Conservation (phyloP, 2,888 invertebrate genomes). For the Coronaproctus castanopsis region DNA sequence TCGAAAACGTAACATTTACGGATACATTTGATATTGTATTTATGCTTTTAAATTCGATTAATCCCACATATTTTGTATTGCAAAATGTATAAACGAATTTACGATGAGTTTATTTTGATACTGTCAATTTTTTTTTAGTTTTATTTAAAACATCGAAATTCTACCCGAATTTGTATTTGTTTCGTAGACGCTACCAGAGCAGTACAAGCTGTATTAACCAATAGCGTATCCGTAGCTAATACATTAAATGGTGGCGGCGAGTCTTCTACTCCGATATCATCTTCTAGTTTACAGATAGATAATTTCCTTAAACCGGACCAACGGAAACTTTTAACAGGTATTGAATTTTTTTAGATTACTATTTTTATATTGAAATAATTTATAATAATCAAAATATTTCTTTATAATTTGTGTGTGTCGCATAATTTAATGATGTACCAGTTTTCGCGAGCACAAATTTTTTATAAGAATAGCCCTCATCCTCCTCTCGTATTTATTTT, state of each 20-base stretch:
- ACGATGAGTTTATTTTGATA: too few species aligned
- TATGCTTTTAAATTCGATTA: too few species aligned
- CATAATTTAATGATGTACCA: not conserved
- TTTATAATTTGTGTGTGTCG: not conserved
- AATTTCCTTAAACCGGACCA: constrained; percentile 12
- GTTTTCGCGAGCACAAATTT: not conserved
- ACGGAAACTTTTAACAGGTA: constrained; percentile 11
- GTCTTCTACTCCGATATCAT: constrained; percentile 10
- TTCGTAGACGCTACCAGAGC: constrained; percentile 10
- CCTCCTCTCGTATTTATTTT: too few species aligned
- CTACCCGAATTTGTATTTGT: too few species aligned
- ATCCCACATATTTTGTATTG: too few species aligned
- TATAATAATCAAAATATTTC: not conserved
- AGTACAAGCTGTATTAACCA: constrained; percentile 11
- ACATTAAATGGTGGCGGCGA: constrained; percentile 9
- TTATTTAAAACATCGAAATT: too few species aligned
- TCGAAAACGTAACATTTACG: too few species aligned
- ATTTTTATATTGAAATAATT: not conserved
- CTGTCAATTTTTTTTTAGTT: too few species aligned
- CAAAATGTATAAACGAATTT: too few species aligned
- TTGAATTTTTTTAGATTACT: not conserved
- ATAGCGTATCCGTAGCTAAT: constrained; percentile 8
- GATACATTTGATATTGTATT: too few species aligned
- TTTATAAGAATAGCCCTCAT: too few species aligned
- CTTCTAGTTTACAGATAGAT: constrained; percentile 12